Conservation (phyloP, 2,888 invertebrate genomes). For the Sinotaia quadrata region DNA sequence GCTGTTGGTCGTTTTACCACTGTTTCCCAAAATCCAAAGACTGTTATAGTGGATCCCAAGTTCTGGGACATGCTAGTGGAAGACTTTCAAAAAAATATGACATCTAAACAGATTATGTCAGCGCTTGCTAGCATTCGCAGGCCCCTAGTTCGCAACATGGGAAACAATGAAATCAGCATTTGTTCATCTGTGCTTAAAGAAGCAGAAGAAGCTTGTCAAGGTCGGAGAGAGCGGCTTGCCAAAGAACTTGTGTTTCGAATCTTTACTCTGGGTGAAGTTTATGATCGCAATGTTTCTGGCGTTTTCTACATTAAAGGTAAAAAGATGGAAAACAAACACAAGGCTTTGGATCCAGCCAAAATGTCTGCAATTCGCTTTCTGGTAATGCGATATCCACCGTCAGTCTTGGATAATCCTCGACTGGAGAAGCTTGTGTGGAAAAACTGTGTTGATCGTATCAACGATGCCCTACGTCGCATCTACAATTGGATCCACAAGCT, state of each 20-base stretch:
- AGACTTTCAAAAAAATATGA: slow-evolving; percentile 42
- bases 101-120: slow-evolving; percentile 38
- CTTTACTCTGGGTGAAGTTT: slow-evolving; percentile 40
- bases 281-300: slow-evolving; percentile 39
- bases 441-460: slow-evolving; percentile 40
- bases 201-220: slow-evolving; percentile 39
- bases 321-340: slow-evolving; percentile 42
- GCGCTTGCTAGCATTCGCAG: slow-evolving; percentile 34
- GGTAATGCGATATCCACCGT: slow-evolving; percentile 41
- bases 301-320: slow-evolving; percentile 42
- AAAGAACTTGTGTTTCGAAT: slow-evolving; percentile 40
- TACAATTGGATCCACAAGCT: slow-evolving; percentile 44
- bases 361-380: slow-evolving; percentile 41
- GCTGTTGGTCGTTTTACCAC: slow-evolving; percentile 33
- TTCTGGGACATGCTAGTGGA: slow-evolving; percentile 43
- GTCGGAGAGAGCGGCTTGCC: slow-evolving; percentile 35
- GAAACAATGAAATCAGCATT: slow-evolving; percentile 38
- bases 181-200: slow-evolving; percentile 39
- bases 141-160: slow-evolving; percentile 37
- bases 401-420: slow-evolving; percentile 39
- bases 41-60: slow-evolving; percentile 37
- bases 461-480: slow-evolving; percentile 38
- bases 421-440: slow-evolving; percentile 41
- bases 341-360: slow-evolving; percentile 39
- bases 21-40: slow-evolving; percentile 35